Evolutionary conservation across 1,140 invertebrate genomes (phyloP).

Genomic region (Drosophila neocordata): DNA sequence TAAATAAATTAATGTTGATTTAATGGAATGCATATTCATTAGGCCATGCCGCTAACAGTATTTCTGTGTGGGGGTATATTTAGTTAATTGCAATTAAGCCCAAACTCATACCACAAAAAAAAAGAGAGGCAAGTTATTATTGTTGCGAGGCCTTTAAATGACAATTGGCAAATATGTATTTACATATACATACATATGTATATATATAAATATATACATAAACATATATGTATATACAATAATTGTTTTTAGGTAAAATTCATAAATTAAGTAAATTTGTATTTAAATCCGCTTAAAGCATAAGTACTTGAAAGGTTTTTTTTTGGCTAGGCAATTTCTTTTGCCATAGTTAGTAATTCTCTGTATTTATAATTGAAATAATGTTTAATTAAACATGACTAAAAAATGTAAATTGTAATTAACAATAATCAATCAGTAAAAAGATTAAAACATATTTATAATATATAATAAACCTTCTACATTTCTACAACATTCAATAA

Average conservation of each 20-base stretch:
- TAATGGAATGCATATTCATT: conserved; percentile 80
- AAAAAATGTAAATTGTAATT: neutral
- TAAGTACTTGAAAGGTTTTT: neutral
- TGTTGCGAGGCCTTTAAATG: neutral
- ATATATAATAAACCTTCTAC: too few species aligned
- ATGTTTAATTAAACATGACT: neutral
- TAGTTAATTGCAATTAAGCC: conserved; percentile 78
- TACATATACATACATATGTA: neutral
- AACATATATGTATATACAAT: neutral
- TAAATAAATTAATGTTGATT: conserved; percentile 79
- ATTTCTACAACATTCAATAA: too few species aligned
- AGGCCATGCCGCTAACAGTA: conserved; percentile 43
- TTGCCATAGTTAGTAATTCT: neutral
- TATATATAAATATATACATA: neutral
- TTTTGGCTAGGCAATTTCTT: neutral
- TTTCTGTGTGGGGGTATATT: conserved; percentile 45
- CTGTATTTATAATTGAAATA: neutral
- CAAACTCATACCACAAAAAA: conserved; percentile 1
- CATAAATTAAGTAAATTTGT: conserved; percentile 10
- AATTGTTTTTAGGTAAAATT: conserved; percentile 1
- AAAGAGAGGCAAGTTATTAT: conserved; percentile 1
- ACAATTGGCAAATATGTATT: neutral
- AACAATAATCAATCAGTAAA: neutral
- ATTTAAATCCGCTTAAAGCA: neutral
- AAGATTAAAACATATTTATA: too few species aligned